Base-by-base conservation (phyloP, 2,888 invertebrate species). In the Ormyrus thymus region DNA sequence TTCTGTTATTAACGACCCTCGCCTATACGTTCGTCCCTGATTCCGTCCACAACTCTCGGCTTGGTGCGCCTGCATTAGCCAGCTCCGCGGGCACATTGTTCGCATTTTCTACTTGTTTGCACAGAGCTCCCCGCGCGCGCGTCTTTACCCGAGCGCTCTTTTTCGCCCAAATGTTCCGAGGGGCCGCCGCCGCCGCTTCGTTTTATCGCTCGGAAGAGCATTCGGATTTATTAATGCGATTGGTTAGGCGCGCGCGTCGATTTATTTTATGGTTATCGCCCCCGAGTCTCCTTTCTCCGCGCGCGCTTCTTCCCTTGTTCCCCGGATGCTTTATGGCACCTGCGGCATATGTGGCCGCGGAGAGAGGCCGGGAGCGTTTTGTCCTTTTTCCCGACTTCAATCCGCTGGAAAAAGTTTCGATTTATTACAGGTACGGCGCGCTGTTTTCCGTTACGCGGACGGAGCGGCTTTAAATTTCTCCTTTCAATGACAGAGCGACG, bases 21-120 rank as follows among this genome's bases (percentile, higher is more conserved):
- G 59, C 29, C 29, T 65, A 62, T n/a, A n/a, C n/a, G n/a, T n/a
- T n/a, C 61, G 50, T 55, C 73, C 64, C 68, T 69, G n/a, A 62
- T 61, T 76, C 70, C 59, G 61, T 78, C 72, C 66, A 61, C 65
- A 77, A 64, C 50, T 8, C 70, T 8, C 70, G 74, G 45, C 15
- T 13, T 13, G 9, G 46, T 46, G 46, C 62, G 69, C 59, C 81
- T 82, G 76, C 84, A 81, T 89, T 89, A 88, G 83, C 84, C 89
- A 86, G 87, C 83, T 86, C 86, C 87, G 84, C 87, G 87, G 86
- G 86, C 89, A 89, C 89, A 89, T 89, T 90, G 89, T 89, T 82
- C 84, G 84, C 83, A 89, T 90, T 90, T 90, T 87, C 88, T 89
- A 89, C 89, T 87, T 89, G 86, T 89, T 89, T 90, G 89, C 89